phyloP scores from a whole-genome alignment of 2,797 vertebrate species.

The Hozukius guyotensis region DNA sequence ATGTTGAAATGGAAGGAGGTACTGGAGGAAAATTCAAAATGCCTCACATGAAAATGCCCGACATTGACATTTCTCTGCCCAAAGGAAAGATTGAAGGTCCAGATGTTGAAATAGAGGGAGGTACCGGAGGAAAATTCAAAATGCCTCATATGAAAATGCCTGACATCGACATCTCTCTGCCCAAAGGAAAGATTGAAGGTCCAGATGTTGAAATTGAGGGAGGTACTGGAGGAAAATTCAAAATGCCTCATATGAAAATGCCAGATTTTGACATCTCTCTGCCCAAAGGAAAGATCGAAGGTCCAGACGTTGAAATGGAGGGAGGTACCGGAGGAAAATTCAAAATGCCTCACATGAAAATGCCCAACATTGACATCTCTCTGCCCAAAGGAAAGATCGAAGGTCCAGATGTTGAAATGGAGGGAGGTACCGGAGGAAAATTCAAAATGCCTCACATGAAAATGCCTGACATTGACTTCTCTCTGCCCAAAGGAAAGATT shows the following conservation, averaged over 20 bases:
- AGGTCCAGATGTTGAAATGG: rapidly evolving
- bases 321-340: rapidly evolving
- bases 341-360: too few relatives aligned
- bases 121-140: background rate
- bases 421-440: rapidly evolving
- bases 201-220: rapidly evolving
- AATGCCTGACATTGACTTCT: rapidly evolving
- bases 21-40: background rate
- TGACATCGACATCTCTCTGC: rapidly evolving
- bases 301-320: background rate
- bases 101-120: rapidly evolving
- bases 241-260: background rate
- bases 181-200: background rate
- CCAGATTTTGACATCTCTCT: constrained; percentile 55
- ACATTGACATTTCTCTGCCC: constrained; percentile 37
- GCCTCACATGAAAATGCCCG: background rate
- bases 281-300: constrained; percentile 54
- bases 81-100: constrained; percentile 53
- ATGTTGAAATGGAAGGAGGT: too few relatives aligned
- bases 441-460: too few relatives aligned
- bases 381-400: too few relatives aligned
- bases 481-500: too few relatives aligned
- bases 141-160: background rate
- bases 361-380: rapidly evolving
- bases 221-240: background rate